Evolutionary conservation across 1,140 invertebrate species (phyloP).

Genomic region (Pseudomyrmex concolor): DNA sequence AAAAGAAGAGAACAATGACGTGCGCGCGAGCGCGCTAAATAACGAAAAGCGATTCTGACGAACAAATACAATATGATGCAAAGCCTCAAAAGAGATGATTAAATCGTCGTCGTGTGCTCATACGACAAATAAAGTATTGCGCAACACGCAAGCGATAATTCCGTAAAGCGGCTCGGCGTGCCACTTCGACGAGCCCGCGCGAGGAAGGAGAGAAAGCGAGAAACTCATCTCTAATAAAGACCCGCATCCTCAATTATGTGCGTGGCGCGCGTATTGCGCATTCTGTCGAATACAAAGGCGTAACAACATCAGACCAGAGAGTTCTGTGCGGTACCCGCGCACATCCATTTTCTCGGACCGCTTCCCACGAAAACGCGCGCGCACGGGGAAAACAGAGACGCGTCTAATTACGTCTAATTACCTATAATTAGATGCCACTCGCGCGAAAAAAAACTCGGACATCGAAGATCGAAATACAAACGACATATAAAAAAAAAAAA

Average conservation of each 20-base stretch:
- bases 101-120: background rate
- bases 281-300: constrained; percentile 1
- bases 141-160: constrained; percentile 27
- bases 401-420: constrained; percentile 30
- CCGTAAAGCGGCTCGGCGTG: background rate
- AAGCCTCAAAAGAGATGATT: constrained; percentile 25
- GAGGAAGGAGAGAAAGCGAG: constrained; percentile 24
- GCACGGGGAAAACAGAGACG: constrained; percentile 10
- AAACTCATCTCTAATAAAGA: constrained; percentile 45
- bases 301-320: background rate
- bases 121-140: constrained; percentile 35
- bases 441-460: constrained; percentile 12
- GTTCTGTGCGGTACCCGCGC: background rate
- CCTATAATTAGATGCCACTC: constrained; percentile 14
- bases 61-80: background rate
- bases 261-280: background rate
- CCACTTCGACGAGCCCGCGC: background rate
- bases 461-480: constrained; percentile 28
- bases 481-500: background rate
- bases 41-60: background rate
- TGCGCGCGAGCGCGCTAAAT: background rate
- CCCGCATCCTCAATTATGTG: constrained; percentile 20
- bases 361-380: constrained; percentile 13
- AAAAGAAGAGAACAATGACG: too few relatives aligned
- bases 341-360: background rate